These are phyloP conservation scores for Smittia aterrima DNA, from an alignment of 2,888 invertebrate species.

Conservation along the genomic window DNA sequence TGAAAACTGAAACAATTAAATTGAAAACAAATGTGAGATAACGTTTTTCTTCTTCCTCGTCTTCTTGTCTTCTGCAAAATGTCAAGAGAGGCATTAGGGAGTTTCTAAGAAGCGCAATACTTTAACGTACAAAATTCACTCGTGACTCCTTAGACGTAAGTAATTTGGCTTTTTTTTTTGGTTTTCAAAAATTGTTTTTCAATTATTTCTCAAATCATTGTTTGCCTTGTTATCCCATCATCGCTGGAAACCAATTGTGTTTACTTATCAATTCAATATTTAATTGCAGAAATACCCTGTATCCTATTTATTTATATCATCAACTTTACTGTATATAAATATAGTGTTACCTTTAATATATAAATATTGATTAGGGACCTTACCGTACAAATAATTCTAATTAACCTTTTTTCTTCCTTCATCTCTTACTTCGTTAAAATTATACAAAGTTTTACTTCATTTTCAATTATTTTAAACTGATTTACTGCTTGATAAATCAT, in stretches of 20 bases:
- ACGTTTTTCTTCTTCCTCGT: not conserved
- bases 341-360: constrained; percentile 43
- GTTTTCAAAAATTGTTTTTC: not conserved
- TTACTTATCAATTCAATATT: constrained; percentile 59
- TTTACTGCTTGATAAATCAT: not conserved
- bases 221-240: not conserved
- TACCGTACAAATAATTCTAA: constrained; percentile 7
- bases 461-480: not conserved
- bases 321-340: constrained; percentile 42
- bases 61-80: not conserved
- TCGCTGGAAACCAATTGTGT: constrained; percentile 10
- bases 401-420: not conserved
- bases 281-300: constrained; percentile 94
- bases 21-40: too few relatives aligned
- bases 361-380: constrained; percentile 33
- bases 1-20: too few relatives aligned
- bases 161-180: constrained; percentile 36
- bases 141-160: not conserved
- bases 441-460: constrained; percentile 28
- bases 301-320: constrained; percentile 61
- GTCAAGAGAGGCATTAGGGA: not conserved
- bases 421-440: constrained; percentile 14
- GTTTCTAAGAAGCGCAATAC: constrained; percentile 25
- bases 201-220: not conserved
- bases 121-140: constrained; percentile 32